Evolutionary conservation across 35 echinoderm and acorn worm genomes (phyloP).

Genomic region (Diadema setosum): DNA sequence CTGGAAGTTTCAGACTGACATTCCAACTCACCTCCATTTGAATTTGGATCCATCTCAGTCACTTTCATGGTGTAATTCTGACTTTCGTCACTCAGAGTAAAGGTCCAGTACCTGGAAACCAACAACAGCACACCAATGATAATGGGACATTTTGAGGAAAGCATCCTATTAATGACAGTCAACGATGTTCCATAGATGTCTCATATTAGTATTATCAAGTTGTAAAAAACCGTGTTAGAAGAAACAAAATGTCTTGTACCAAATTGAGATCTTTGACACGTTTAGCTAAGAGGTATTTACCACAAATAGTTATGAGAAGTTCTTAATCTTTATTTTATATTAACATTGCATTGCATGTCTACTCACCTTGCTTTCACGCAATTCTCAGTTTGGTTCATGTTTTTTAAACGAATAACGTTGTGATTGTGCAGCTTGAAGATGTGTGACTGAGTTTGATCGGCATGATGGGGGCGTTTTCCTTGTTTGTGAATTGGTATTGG

Average conservation of each 20-base stretch:
- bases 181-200: neutral
- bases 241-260: neutral
- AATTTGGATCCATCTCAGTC: neutral
- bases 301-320: too few species aligned
- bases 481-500: too few species aligned
- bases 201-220: neutral
- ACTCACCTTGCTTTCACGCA: too few species aligned
- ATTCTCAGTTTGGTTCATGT: too few species aligned
- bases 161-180: neutral
- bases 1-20: too few species aligned
- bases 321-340: too few species aligned
- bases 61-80: neutral
- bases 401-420: too few species aligned
- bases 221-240: neutral
- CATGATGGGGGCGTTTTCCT: too few species aligned
- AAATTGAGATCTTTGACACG: neutral
- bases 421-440: too few species aligned
- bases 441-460: too few species aligned
- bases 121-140: neutral
- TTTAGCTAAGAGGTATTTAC: neutral
- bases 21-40: neutral
- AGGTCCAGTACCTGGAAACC: neutral
- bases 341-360: too few species aligned
- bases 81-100: neutral
- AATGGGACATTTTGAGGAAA: neutral